These are phyloP conservation scores for Mimachlamys varia DNA, from an alignment of 2,888 invertebrate genomes.

Conservation along the genomic window DNA sequence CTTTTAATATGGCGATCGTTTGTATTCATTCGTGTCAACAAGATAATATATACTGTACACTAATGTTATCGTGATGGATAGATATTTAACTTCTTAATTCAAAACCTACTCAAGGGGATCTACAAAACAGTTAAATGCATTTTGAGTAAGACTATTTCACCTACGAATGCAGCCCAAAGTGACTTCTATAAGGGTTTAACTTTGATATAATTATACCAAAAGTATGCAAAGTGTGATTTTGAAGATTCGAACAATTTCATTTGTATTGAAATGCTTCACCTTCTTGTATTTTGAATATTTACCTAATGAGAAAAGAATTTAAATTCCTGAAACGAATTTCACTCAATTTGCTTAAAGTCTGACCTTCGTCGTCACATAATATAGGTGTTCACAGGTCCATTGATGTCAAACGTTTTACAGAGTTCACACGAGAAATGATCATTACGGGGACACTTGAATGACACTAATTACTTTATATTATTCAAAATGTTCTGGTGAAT, in stretches of 20 bases:
- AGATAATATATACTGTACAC: background rate
- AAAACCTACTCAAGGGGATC: background rate
- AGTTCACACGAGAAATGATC: background rate
- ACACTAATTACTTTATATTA: background rate
- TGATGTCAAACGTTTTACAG: background rate
- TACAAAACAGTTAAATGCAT: background rate
- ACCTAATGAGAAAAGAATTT: background rate
- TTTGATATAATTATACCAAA: background rate
- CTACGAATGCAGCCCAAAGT: background rate
- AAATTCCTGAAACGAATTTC: background rate
- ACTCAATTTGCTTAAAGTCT: background rate
- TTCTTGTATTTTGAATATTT: background rate
- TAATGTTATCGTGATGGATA: background rate
- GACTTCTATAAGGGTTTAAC: background rate
- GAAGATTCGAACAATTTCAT: background rate
- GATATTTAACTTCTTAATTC: background rate
- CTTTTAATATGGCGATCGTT: background rate
- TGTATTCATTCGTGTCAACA: background rate
- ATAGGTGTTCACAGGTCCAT: background rate
- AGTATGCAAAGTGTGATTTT: background rate
- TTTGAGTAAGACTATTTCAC: background rate
- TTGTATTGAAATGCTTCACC: background rate
- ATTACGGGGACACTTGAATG: background rate
- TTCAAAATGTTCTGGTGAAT: background rate
- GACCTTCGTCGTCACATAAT: conserved; percentile 11